Evolutionary conservation across 2,113 vertebrate genomes (phyloP).

Genomic region (Lota lota): DNA sequence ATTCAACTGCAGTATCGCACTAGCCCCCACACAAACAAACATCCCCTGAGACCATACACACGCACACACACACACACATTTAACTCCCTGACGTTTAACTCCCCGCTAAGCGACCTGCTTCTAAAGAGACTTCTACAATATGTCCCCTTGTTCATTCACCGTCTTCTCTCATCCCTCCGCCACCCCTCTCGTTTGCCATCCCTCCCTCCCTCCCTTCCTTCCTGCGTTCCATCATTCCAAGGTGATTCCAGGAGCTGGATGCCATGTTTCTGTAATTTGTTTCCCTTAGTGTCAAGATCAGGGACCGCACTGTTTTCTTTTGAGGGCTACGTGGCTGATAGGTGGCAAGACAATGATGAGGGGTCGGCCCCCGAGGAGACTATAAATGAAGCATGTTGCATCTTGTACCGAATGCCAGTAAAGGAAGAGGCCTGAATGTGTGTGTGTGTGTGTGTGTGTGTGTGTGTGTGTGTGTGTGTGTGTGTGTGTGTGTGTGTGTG

Average conservation of each 20-base stretch:
- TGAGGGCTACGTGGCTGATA: slow-evolving; percentile 45
- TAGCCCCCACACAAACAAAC: too few relatives aligned
- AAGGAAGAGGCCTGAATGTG: neutral
- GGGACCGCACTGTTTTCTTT: slow-evolving; percentile 27
- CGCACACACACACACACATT: too few relatives aligned
- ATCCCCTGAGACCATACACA: too few relatives aligned
- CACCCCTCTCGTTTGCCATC: slow-evolving; percentile 1
- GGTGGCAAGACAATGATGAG: slow-evolving; percentile 46
- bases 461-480: slow-evolving; percentile 14
- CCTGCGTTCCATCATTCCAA: neutral
- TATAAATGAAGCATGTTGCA: slow-evolving; percentile 43
- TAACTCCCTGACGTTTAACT: too few relatives aligned
- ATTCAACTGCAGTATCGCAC: too few relatives aligned
- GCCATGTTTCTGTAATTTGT: slow-evolving; percentile 29
- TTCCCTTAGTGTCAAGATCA: slow-evolving; percentile 33
- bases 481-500: slow-evolving; percentile 15
- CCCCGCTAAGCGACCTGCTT: too few relatives aligned
- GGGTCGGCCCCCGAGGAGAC: slow-evolving; percentile 32
- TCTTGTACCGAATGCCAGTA: slow-evolving; percentile 42
- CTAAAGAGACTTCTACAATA: too few relatives aligned
- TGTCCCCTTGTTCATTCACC: neutral
- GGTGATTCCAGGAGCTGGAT: slow-evolving; percentile 3
- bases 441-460: slow-evolving; percentile 1
- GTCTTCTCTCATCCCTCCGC: neutral
- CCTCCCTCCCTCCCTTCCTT: neutral